Evolutionary conservation across 2,113 vertebrate species (phyloP).

Genomic region (Cavia aperea): DNA sequence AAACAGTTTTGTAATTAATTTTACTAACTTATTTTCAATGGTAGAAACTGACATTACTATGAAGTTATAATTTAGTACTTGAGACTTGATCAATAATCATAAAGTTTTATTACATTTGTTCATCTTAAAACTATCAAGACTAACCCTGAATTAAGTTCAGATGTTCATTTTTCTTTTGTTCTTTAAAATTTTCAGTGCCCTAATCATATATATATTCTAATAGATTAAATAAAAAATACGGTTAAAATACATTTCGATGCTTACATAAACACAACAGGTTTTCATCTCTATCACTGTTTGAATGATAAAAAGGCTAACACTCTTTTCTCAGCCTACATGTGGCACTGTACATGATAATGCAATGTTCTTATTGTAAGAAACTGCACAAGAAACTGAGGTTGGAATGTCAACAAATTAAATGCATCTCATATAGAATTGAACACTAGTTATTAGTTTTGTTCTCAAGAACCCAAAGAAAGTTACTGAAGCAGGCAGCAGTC

Average conservation of each 20-base stretch:
- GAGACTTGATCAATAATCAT: neutral
- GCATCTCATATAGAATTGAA: slow-evolving; percentile 16
- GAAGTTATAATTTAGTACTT: slow-evolving; percentile 28
- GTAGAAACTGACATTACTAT: neutral
- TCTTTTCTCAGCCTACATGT: neutral
- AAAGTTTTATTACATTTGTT: neutral
- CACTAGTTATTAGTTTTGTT: neutral
- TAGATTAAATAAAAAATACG: neutral
- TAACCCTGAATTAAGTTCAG: neutral
- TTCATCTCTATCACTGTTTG: neutral
- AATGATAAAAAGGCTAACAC: slow-evolving; percentile 14
- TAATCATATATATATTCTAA: slow-evolving; percentile 13
- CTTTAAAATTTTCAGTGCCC: neutral
- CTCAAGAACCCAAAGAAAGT: neutral
- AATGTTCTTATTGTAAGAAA: slow-evolving; percentile 1
- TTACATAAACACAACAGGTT: neutral
- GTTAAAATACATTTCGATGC: neutral
- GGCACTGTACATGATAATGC: neutral
- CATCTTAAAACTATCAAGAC: neutral
- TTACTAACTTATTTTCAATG: slow-evolving; percentile 10
- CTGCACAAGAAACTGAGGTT: neutral
- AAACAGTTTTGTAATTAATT: neutral
- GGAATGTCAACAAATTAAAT: slow-evolving; percentile 25
- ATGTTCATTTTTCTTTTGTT: neutral
- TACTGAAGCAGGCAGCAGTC: slow-evolving; percentile 32